Percentiles rank a stretch among this genome's conserved stretches.
Conservation (phyloP, 1,140 invertebrate genomes). For the Drosophila oshimai region DNA sequence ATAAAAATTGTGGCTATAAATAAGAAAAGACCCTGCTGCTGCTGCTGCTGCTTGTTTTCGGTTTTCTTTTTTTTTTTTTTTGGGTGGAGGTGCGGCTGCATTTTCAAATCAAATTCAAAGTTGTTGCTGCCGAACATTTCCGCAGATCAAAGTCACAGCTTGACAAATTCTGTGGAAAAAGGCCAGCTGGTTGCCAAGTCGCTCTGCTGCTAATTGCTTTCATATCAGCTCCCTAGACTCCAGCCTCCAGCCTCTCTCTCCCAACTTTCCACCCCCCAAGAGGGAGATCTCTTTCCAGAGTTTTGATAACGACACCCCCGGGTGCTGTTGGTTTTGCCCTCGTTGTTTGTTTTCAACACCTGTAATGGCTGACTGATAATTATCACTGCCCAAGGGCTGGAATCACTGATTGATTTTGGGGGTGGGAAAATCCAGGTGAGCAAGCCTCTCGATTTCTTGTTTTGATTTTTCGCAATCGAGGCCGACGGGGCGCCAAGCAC, state of each 20-base stretch:
- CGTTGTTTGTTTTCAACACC: constrained; percentile 60
- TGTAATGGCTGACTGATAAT: constrained; percentile 53
- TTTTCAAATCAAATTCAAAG: constrained; percentile 77
- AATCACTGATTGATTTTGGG: constrained; percentile 57
- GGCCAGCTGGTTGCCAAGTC: constrained; percentile 48
- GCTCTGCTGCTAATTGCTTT: constrained; percentile 75
- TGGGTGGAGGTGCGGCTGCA: constrained; percentile 32
- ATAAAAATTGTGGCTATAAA: constrained; percentile 80
- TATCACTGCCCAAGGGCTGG: constrained; percentile 32
- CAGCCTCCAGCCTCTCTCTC: not conserved
- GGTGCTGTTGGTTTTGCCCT: not conserved
- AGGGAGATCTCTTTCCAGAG: not conserved
- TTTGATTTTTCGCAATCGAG: constrained; percentile 66
- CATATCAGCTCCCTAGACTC: constrained; percentile 56
- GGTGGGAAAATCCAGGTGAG: constrained; percentile 9
- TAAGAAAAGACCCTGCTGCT: constrained; percentile 64
- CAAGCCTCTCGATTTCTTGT: constrained; percentile 9
- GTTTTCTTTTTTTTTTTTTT: constrained; percentile 3
- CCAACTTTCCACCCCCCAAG: not conserved
- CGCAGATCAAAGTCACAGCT: constrained; percentile 81
- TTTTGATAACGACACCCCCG: constrained; percentile 62
- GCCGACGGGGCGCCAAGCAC: constrained; percentile 49
- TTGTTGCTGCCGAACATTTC: constrained; percentile 75
- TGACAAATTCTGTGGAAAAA: constrained; percentile 74
- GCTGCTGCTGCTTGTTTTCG: constrained; percentile 42